phyloP scores from a whole-genome alignment of 2,113 vertebrate species.

The Balaeniceps rex region DNA sequence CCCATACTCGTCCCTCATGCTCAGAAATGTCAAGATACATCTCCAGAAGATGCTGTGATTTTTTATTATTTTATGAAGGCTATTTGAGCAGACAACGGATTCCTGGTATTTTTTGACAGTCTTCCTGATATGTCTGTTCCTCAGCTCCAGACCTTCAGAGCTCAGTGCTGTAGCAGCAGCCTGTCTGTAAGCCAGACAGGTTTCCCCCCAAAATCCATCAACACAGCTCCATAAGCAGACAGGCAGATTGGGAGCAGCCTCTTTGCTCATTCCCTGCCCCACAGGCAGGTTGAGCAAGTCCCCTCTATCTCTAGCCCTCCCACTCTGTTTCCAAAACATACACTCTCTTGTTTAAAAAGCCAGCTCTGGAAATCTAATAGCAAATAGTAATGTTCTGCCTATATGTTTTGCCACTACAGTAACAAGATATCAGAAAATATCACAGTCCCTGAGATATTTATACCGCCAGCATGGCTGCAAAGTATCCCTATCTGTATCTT shows the following conservation, averaged over 20 bases:
- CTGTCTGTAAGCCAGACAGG: neutral
- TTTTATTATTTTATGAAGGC: neutral
- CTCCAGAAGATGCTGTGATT: neutral
- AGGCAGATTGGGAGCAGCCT: neutral
- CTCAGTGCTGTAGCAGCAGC: neutral
- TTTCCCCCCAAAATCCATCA: neutral
- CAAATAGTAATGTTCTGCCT: neutral
- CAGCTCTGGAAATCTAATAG: neutral
- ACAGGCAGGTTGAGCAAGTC: neutral
- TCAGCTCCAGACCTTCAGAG: neutral
- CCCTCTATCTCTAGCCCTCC: neutral
- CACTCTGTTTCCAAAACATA: neutral
- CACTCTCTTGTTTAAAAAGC: neutral
- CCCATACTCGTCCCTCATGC: neutral
- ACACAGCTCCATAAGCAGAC: rapidly evolving
- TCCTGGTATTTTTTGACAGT: neutral
- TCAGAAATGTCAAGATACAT: neutral
- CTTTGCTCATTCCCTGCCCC: neutral
- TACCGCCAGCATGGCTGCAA: neutral
- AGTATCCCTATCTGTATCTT: neutral
- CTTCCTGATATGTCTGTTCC: neutral
- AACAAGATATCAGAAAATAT: neutral
- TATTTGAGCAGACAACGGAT: rapidly evolving
- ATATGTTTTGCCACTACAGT: neutral
- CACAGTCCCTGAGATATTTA: neutral